A percentile compares a stretch with the other conserved stretches of the same genome.
Evolutionary conservation across 1,140 invertebrate genomes (phyloP).

Genomic region (Pseudomyrmex pallidus): DNA sequence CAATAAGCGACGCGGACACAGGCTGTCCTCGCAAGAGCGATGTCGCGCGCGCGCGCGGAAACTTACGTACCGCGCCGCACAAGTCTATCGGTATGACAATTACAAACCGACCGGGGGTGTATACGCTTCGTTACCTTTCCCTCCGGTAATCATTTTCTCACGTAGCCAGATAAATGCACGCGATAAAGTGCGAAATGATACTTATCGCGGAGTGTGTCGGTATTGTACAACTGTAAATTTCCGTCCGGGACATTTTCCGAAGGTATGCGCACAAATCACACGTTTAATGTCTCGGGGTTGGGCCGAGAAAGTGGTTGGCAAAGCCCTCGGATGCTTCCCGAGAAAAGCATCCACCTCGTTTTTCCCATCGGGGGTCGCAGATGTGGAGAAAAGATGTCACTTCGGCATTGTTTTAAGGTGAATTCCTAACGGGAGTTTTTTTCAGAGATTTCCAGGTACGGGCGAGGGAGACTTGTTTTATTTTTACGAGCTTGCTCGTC

Average conservation of each 20-base stretch:
- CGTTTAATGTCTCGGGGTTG: constrained; percentile 52
- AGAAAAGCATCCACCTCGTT: constrained; percentile 69
- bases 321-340: constrained; percentile 64
- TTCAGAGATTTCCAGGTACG: constrained; percentile 62
- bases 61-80: no score
- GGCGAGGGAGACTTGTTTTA: constrained; percentile 42
- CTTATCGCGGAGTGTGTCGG: background rate
- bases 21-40: constrained; percentile 45
- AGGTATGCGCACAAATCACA: constrained; percentile 69
- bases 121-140: no score
- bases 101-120: background rate
- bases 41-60: background rate
- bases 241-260: constrained; percentile 50
- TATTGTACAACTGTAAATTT: background rate
- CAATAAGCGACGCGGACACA: constrained; percentile 32
- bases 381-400: constrained; percentile 74
- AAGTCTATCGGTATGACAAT: constrained; percentile 18
- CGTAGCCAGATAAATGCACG: constrained; percentile 16
- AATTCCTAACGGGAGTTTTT: constrained; percentile 78
- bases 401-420: constrained; percentile 79
- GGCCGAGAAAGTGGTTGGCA: no score
- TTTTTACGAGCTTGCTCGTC: constrained; percentile 73
- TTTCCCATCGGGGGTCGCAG: constrained; percentile 47
- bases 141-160: background rate
- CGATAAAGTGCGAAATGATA: constrained; percentile 31